phyloP scores from a whole-genome alignment of 2,888 invertebrate genomes.

The Synanthedon tipuliformis region DNA sequence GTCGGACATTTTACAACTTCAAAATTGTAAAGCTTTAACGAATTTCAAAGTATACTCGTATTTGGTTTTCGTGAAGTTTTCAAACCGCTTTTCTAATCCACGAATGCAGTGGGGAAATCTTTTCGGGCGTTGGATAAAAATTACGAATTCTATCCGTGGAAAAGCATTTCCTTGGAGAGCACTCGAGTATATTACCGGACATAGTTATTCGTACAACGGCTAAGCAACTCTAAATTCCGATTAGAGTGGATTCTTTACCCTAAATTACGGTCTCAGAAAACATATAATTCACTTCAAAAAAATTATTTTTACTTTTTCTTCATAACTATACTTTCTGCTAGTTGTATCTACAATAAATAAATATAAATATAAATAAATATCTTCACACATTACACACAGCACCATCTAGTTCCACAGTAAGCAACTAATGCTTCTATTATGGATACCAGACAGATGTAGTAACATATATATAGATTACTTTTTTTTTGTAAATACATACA shows the following conservation, averaged over 20 bases:
- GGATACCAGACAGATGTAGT: no score
- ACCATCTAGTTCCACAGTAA: no score
- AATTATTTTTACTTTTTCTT: no score
- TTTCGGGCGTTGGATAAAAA: conserved; percentile 24
- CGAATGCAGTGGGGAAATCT: conserved; percentile 39
- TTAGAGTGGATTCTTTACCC: neutral
- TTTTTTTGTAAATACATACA: no score
- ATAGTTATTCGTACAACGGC: neutral
- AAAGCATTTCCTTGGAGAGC: conserved; percentile 28
- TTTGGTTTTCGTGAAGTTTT: conserved; percentile 6
- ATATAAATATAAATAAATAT: no score
- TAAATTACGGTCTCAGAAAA: neutral
- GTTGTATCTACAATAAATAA: no score
- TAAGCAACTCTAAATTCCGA: neutral
- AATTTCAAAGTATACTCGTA: neutral
- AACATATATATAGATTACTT: no score
- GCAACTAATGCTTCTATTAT: no score
- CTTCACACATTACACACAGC: no score
- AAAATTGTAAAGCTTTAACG: neutral
- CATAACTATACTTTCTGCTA: neutral
- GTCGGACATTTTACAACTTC: neutral
- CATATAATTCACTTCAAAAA: no score
- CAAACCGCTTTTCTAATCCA: conserved; percentile 21
- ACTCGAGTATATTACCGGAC: conserved; percentile 16
- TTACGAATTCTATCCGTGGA: conserved; percentile 27